Percentiles rank a stretch among this genome's conserved stretches.
Evolutionary conservation across 2,797 vertebrate species (phyloP).

Genomic region (Labeo calbasu): DNA sequence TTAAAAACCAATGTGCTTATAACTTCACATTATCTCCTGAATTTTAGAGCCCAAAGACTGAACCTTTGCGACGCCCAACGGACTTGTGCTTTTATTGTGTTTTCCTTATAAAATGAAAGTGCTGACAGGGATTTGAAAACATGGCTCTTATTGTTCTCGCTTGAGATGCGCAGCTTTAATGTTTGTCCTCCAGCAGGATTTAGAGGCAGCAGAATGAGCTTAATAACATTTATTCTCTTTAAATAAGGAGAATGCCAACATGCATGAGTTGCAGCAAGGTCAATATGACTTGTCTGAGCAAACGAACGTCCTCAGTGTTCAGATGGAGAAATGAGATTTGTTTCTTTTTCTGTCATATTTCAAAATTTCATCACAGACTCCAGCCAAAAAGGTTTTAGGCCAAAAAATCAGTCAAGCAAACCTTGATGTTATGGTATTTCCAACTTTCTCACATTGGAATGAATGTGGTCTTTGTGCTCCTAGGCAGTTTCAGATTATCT

Average conservation of each 20-base stretch:
- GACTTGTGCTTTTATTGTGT: slow-evolving; percentile 38
- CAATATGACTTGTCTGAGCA: not conserved
- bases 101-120: slow-evolving; percentile 43
- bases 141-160: slow-evolving; percentile 32
- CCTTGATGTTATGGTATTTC: slow-evolving; percentile 22
- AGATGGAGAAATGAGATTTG: not conserved
- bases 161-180: slow-evolving; percentile 6
- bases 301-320: not conserved
- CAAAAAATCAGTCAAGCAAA: slow-evolving; percentile 10
- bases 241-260: slow-evolving; percentile 32
- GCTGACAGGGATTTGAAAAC: slow-evolving; percentile 39
- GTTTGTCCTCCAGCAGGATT: slow-evolving; percentile 33
- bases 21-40: slow-evolving; percentile 21
- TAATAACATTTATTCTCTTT: slow-evolving; percentile 19
- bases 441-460: slow-evolving; percentile 10
- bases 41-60: slow-evolving; percentile 31
- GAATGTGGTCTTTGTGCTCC: slow-evolving; percentile 26
- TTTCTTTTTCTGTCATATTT: slow-evolving; percentile 8
- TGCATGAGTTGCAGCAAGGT: slow-evolving; percentile 10
- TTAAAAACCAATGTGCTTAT: slow-evolving; percentile 39
- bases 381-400: slow-evolving; percentile 22
- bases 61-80: slow-evolving; percentile 32
- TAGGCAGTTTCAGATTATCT: slow-evolving; percentile 38
- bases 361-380: not conserved
- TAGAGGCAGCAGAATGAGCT: slow-evolving; percentile 13